Evolutionary conservation across 1,140 invertebrate species (phyloP).

Genomic region (Leptoteleia sp.): DNA sequence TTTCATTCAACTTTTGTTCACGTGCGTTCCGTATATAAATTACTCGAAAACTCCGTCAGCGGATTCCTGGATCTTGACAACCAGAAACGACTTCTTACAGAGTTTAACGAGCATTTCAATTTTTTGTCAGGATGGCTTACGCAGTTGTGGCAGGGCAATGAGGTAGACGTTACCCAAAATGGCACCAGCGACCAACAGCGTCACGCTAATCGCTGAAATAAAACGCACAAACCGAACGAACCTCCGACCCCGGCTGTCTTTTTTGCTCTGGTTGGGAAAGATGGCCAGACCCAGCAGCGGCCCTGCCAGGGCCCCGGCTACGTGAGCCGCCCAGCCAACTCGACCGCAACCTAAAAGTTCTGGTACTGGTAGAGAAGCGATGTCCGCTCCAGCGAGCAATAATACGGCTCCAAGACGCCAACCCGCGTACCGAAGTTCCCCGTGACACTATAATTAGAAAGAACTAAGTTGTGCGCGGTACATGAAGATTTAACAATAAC

Average conservation of each 20-base stretch:
- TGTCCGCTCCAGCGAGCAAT: constrained; percentile 84
- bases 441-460: constrained; percentile 82
- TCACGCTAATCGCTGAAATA: constrained; percentile 74
- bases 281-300: constrained; percentile 89
- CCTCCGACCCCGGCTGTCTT: constrained; percentile 74
- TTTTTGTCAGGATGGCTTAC: constrained; percentile 77
- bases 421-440: constrained; percentile 82
- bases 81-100: constrained; percentile 77
- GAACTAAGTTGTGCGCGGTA: too few species aligned
- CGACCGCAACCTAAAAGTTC: constrained; percentile 76
- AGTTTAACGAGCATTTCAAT: constrained; percentile 77
- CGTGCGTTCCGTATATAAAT: neutral
- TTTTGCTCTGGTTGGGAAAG: constrained; percentile 82
- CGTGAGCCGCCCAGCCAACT: constrained; percentile 90
- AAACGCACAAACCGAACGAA: constrained; percentile 78
- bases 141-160: constrained; percentile 76
- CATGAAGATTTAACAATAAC: too few species aligned
- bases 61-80: constrained; percentile 77
- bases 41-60: constrained; percentile 77
- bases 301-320: constrained; percentile 89
- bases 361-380: constrained; percentile 79
- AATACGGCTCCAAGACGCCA: constrained; percentile 83
- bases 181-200: constrained; percentile 75
- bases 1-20: constrained; percentile 13
- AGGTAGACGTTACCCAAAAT: constrained; percentile 78